Conservation (phyloP, 2,113 vertebrate genomes). For the Aldabrachelys gigantea region DNA sequence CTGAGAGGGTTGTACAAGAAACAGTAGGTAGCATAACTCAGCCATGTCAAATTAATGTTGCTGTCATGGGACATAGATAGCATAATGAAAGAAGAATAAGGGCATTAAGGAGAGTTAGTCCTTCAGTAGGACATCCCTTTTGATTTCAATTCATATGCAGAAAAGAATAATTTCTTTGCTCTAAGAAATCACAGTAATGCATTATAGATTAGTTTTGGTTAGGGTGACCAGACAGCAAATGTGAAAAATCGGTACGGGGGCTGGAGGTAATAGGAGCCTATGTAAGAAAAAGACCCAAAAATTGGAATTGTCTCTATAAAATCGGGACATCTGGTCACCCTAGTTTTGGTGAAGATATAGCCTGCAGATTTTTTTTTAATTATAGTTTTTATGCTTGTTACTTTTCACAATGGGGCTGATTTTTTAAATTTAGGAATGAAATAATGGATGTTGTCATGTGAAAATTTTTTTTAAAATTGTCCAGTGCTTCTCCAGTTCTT, state of each 20-base stretch:
- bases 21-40: conserved; percentile 89
- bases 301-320: too few species aligned
- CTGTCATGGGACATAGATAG: conserved; percentile 88
- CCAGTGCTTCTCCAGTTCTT: neutral
- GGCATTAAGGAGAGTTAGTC: conserved; percentile 90
- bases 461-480: neutral
- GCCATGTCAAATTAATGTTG: conserved; percentile 87
- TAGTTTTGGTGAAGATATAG: neutral
- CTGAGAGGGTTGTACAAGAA: conserved; percentile 62
- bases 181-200: neutral
- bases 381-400: neutral
- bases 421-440: neutral
- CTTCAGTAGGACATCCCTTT: conserved; percentile 75
- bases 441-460: neutral
- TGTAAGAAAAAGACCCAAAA: too few species aligned
- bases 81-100: conserved; percentile 89
- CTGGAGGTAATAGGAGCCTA: too few species aligned
- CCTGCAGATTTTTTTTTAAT: neutral
- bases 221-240: too few species aligned
- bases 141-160: conserved; percentile 40
- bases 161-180: conserved; percentile 5
- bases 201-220: conserved; percentile 15
- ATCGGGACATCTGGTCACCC: too few species aligned
- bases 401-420: neutral
- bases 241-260: too few species aligned